A percentile compares a stretch with the other conserved stretches of the same genome.
These are phyloP conservation scores for Drosophila subsilvestris DNA, from an alignment of 2,888 invertebrate genomes.

Conservation along the genomic window DNA sequence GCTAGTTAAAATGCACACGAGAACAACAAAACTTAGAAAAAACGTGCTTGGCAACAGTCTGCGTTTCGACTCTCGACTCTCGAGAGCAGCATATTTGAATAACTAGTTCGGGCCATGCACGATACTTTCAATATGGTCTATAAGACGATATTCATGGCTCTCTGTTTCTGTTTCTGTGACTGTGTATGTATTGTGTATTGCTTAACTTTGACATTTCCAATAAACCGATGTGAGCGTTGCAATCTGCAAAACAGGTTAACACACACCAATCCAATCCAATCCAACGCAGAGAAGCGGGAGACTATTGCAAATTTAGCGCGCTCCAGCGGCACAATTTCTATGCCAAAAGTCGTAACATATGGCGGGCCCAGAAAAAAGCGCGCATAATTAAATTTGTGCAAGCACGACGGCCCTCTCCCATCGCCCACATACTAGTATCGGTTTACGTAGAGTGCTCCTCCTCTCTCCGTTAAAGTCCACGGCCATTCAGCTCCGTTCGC, in stretches of 20 bases:
- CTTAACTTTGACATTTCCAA: constrained; percentile 78
- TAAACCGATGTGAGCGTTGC: constrained; percentile 61
- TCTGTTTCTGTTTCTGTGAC: constrained; percentile 2
- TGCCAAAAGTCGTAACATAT: constrained; percentile 67
- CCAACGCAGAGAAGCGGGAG: constrained; percentile 55
- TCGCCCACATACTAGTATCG: constrained; percentile 32
- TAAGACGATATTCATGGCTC: constrained; percentile 39
- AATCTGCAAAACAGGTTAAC: constrained; percentile 76
- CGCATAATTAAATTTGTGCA: constrained; percentile 73
- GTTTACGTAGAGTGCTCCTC: constrained; percentile 34
- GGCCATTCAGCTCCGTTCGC: constrained; percentile 61
- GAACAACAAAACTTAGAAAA: constrained; percentile 58
- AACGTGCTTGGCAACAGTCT: constrained; percentile 78
- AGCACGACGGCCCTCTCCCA: constrained; percentile 4
- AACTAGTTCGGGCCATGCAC: constrained; percentile 75
- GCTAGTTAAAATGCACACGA: constrained; percentile 70
- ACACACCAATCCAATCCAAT: constrained; percentile 55
- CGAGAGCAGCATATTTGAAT: constrained; percentile 72
- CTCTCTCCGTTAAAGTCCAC: constrained; percentile 18
- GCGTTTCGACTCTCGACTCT: constrained; percentile 17
- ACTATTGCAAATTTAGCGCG: constrained; percentile 59
- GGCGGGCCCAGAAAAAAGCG: constrained; percentile 59
- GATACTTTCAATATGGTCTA: constrained; percentile 75
- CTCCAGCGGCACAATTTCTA: constrained; percentile 65
- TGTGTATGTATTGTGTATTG: constrained; percentile 52